Evolutionary conservation across 2,888 invertebrate genomes (phyloP).

Genomic region (Hemicrepidius hirtus): DNA sequence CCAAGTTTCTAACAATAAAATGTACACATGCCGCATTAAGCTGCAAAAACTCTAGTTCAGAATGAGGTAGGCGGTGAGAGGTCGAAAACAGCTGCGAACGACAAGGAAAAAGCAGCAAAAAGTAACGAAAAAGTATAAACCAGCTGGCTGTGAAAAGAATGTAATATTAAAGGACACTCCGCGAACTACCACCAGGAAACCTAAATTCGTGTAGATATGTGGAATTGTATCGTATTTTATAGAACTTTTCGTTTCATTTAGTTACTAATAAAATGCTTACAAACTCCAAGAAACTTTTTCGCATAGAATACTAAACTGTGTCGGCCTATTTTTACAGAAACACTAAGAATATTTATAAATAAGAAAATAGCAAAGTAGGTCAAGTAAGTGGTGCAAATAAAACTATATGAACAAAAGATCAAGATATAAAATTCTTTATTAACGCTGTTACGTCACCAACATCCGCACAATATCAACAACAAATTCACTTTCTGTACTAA

Average conservation of each 20-base stretch:
- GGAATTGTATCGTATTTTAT: slow-evolving; percentile 16
- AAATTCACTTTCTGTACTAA: too few relatives aligned
- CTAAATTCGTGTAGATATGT: slow-evolving; percentile 24
- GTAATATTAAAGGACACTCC: slow-evolving; percentile 35
- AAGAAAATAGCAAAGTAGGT: too few relatives aligned
- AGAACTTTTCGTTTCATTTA: neutral
- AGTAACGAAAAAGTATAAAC: slow-evolving; percentile 27
- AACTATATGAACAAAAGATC: too few relatives aligned
- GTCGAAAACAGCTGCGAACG: slow-evolving; percentile 34
- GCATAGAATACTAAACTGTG: too few relatives aligned
- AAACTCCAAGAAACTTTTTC: too few relatives aligned
- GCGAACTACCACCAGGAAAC: slow-evolving; percentile 12
- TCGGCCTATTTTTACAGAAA: too few relatives aligned
- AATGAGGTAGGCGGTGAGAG: slow-evolving; percentile 30
- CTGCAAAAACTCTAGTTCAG: slow-evolving; percentile 25
- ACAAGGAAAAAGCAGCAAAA: slow-evolving; percentile 30
- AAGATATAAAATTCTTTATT: too few relatives aligned
- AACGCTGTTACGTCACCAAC: too few relatives aligned
- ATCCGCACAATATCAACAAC: too few relatives aligned
- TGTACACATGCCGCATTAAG: slow-evolving; percentile 28
- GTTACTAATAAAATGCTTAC: too few relatives aligned
- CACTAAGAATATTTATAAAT: too few relatives aligned
- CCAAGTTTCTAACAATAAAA: slow-evolving; percentile 32
- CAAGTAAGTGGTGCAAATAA: too few relatives aligned
- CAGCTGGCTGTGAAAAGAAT: slow-evolving; percentile 35